Percentiles rank a stretch among this genome's conserved stretches.
Conservation (phyloP, 2,113 vertebrate genomes). For the Polyodon spathula region DNA sequence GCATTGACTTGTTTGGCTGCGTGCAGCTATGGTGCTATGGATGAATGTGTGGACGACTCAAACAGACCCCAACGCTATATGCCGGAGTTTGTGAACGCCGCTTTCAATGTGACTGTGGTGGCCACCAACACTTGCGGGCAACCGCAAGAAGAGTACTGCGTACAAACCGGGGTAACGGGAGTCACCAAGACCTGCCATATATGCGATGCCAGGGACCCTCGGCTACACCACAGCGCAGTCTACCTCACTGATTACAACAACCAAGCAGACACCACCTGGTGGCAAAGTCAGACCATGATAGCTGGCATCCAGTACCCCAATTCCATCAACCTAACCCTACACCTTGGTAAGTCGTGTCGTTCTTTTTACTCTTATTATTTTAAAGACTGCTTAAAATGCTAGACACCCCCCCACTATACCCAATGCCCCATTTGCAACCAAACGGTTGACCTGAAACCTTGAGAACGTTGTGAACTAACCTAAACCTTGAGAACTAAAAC, state of each 20-base stretch:
- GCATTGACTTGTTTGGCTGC: constrained; percentile 28
- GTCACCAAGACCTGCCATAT: constrained; percentile 98
- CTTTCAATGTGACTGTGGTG: constrained; percentile 88
- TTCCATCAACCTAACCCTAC: constrained; percentile 90
- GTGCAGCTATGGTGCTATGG: constrained; percentile 67
- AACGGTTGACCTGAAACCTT: no score
- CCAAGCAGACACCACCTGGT: constrained; percentile 93
- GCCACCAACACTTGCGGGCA: constrained; percentile 89
- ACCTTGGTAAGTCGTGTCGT: constrained; percentile 71
- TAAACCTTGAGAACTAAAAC: no score
- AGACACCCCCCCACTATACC: no score
- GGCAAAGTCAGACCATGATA: constrained; percentile 97
- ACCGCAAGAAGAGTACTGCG: constrained; percentile 95
- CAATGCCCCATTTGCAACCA: no score
- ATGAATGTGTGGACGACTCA: constrained; percentile 72
- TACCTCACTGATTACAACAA: constrained; percentile 98
- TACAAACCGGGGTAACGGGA: constrained; percentile 94
- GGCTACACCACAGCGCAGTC: constrained; percentile 74
- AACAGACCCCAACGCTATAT: constrained; percentile 79
- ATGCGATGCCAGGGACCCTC: constrained; percentile 76
- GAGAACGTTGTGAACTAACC: no score
- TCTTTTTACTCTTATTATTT: constrained; percentile 1
- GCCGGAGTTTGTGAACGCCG: constrained; percentile 97
- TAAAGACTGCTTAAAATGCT: not conserved
- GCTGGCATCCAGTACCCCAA: constrained; percentile 88